Base-by-base conservation (phyloP, 2,113 vertebrate species). In the Trinectes maculatus region DNA sequence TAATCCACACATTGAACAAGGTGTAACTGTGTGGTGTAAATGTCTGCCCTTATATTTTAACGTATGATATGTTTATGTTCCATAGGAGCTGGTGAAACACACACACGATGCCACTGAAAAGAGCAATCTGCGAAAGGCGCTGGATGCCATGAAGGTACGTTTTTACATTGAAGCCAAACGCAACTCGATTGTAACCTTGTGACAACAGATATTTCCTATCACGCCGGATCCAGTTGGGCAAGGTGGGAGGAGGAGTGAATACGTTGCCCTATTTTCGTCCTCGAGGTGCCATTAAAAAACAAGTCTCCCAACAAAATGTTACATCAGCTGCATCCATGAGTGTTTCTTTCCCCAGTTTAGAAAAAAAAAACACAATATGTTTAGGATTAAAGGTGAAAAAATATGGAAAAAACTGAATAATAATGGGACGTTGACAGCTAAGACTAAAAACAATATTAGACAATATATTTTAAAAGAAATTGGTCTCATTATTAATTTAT, bases 61-160 rank as follows among this genome's bases (percentile, higher is more conserved):
- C 59, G 18, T 62, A 19, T 60, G 47, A 6, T 54, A 19, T 52
- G 44, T 71, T 61, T 73, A 33, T 18, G 46, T 80, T 63, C 42
- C 36, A 64, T 44, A 99, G 98, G 98, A 99, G 75, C 92, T 99
- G 80, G 93, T 98, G 36, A 99, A 98, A 71, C 97, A 99, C 77
- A 99, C 97, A 52, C 91, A 92, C 1, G 96, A 99, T 40, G 34
- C 87, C 46, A 47, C 66, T 0, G 95, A 98, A 63, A 99, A 99
- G 80, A 87, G 82, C 5, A 97, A 99, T 77, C 89, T 99, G n/a
- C 94, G 95, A 52, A 85, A 85, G 52, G 96, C 98, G 0, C 91
- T 99, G 36, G 98, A 99, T 51, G 96, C 98, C 2, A 99, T 99
- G 98, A 99, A 99, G 95, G 98, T 96, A 77, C 8, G 0, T 12